Conservation (phyloP, 2,888 invertebrate species). For the Hydrotaea diabolus region DNA sequence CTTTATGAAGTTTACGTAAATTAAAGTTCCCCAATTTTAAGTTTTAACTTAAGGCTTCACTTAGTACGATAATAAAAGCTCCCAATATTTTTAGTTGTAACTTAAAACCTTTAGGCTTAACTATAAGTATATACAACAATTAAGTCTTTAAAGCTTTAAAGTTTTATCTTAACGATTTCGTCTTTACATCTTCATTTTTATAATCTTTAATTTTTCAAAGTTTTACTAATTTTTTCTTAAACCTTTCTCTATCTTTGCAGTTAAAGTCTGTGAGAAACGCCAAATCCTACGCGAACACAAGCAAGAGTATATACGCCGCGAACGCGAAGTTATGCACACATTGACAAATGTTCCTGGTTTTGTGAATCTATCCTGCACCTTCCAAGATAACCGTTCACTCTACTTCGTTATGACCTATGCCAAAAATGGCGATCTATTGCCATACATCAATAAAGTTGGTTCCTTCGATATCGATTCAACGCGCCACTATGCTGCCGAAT, state of each 20-base stretch:
- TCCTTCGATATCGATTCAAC: conserved; percentile 94
- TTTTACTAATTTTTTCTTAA: conserved; percentile 9
- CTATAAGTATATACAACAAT: too few relatives aligned
- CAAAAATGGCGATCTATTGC: conserved; percentile 95
- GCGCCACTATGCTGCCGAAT: conserved; percentile 96
- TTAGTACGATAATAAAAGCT: too few relatives aligned
- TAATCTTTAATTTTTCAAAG: too few relatives aligned
- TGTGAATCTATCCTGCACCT: conserved; percentile 96
- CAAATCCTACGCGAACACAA: conserved; percentile 97
- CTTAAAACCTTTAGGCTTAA: too few relatives aligned
- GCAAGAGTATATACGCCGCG: conserved; percentile 94
- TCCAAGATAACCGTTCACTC: conserved; percentile 95
- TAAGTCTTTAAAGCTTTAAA: too few relatives aligned
- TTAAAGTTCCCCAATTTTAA: too few relatives aligned
- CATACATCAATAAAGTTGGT: conserved; percentile 94
- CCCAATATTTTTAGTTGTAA: too few relatives aligned
- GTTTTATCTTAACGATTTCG: too few relatives aligned
- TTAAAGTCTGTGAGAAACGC: conserved; percentile 98
- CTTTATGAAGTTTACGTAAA: too few relatives aligned
- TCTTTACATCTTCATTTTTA: too few relatives aligned
- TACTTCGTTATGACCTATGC: conserved; percentile 98
- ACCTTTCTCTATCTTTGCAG: conserved; percentile 82
- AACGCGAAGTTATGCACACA: conserved; percentile 95
- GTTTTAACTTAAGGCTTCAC: too few relatives aligned
- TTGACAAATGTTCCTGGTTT: conserved; percentile 93